Conservation (phyloP, 2,113 vertebrate genomes). For the Blennius ocellaris region DNA sequence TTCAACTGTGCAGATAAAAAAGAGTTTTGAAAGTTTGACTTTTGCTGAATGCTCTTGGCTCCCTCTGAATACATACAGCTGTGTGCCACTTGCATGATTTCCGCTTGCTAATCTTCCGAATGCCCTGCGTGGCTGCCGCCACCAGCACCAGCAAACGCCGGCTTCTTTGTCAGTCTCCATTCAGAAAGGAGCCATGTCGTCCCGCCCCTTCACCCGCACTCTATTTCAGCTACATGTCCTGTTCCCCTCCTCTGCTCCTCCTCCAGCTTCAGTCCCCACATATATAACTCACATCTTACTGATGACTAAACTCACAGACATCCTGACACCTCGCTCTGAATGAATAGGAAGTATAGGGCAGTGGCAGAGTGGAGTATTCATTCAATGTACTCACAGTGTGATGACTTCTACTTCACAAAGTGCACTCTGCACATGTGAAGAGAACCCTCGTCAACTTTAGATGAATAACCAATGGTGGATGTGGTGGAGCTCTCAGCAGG, state of each 20-base stretch:
- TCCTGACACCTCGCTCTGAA: conserved; percentile 35
- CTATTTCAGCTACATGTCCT: conserved; percentile 53
- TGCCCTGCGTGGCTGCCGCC: conserved; percentile 15
- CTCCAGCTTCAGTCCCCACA: conserved; percentile 34
- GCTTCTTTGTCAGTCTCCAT: conserved; percentile 46
- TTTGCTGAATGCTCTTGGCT: not conserved
- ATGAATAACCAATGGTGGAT: conserved; percentile 53
- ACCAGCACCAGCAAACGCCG: not conserved
- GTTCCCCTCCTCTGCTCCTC: conserved; percentile 53
- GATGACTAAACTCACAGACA: conserved; percentile 54
- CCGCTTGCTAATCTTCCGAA: conserved; percentile 34
- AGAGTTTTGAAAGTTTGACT: too few relatives aligned
- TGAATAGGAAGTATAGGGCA: conserved; percentile 59
- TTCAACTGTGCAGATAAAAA: too few relatives aligned
- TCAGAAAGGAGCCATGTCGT: conserved; percentile 30
- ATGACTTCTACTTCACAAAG: conserved; percentile 36
- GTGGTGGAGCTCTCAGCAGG: conserved; percentile 9
- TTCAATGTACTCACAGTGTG: conserved; percentile 11
- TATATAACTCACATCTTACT: conserved; percentile 30
- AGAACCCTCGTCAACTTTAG: conserved; percentile 56
- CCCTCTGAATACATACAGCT: conserved; percentile 66
- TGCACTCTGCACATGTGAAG: conserved; percentile 30
- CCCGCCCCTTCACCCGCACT: conserved; percentile 45
- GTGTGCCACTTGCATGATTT: conserved; percentile 36
- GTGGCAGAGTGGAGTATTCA: conserved; percentile 54